Evolutionary conservation across 2,888 invertebrate species (phyloP), one percentile per base, ranked within the genome.

Genomic region (Arrhopalites spinosus): DNA sequence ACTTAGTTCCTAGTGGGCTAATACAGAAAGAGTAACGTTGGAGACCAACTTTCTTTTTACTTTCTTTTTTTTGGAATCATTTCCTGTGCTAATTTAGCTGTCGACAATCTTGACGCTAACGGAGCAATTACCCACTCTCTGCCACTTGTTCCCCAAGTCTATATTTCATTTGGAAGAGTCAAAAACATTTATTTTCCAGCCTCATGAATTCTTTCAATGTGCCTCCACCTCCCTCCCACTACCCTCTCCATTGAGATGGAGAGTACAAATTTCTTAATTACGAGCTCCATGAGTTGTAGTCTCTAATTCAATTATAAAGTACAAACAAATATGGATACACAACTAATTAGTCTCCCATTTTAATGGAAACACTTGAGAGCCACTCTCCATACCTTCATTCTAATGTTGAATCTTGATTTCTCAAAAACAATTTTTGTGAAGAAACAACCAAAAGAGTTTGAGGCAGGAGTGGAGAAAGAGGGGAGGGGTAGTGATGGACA

Each of bases 1-100:
- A n/a, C n/a, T n/a, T n/a, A n/a, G n/a, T n/a, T n/a, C n/a, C n/a
- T n/a, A n/a, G n/a, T n/a, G n/a, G n/a, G n/a, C n/a, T n/a, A n/a
- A n/a, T n/a, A n/a, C n/a, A 36, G 47, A 67, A 67, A 67, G 36
- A 67, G 67, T 67, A 36, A 30, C 36, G 50, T 53, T n/a, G 25
- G 5, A n/a, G 27, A n/a, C n/a, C n/a, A n/a, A n/a, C 50, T 56
- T 56, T 50, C 30, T n/a, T 25, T n/a, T 30, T 30, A 5, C 45
- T 23, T 20, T 67, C 45, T 45, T 15, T 43, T 2, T 61, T 43
- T 61, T 61, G 47, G 45, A 70, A 59, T 71, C 71, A 71, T 71
- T 71, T 71, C 61, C 71, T 71, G 64, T 74, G 47, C 69, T 74
- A 74, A 74, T 74, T 74, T 74, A 69, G 74, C 74, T 74, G 74